Evolutionary conservation across 92 coral and sea anemone genomes (phyloP).

Genomic region (Epizoanthus scotinus): DNA sequence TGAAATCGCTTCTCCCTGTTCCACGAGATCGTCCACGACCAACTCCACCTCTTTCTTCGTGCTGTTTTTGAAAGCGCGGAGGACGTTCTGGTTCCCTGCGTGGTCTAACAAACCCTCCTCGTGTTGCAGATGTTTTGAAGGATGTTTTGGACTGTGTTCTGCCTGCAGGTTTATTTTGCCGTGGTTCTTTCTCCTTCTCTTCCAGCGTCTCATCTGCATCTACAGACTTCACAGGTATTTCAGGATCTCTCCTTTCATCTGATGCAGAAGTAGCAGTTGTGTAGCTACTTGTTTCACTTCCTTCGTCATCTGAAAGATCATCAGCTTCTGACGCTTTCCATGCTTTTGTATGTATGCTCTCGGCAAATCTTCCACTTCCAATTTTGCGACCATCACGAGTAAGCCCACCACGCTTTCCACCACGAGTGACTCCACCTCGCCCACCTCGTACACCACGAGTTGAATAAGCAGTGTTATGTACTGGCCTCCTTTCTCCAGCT

Average conservation of each 20-base stretch:
- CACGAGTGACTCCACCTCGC: constrained; percentile 62
- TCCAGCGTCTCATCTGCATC: constrained; percentile 46
- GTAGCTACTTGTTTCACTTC: constrained; percentile 80
- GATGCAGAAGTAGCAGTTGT: constrained; percentile 95
- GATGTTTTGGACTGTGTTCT: constrained; percentile 50
- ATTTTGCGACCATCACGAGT: constrained; percentile 60
- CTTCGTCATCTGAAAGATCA: constrained; percentile 75
- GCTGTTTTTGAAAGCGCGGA: constrained; percentile 97
- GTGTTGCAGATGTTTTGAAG: constrained; percentile 53
- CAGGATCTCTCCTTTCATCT: constrained; percentile 73
- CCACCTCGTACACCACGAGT: constrained; percentile 75
- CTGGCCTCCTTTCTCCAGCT: not conserved
- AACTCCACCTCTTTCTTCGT: constrained; percentile 76
- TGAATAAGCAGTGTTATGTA: constrained; percentile 39
- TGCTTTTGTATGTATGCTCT: constrained; percentile 47
- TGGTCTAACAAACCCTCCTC: constrained; percentile 64
- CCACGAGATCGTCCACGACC: constrained; percentile 67
- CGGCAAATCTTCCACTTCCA: constrained; percentile 83
- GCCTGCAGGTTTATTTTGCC: constrained; percentile 36
- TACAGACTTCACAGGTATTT: constrained; percentile 22
- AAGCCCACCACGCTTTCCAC: constrained; percentile 62
- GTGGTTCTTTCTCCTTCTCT: constrained; percentile 45
- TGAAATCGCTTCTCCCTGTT: constrained; percentile 53
- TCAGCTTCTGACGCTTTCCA: constrained; percentile 65
- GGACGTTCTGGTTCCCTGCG: constrained; percentile 87